Evolutionary conservation across 92 coral and sea anemone genomes (phyloP).

Genomic region (Ricordea florida): DNA sequence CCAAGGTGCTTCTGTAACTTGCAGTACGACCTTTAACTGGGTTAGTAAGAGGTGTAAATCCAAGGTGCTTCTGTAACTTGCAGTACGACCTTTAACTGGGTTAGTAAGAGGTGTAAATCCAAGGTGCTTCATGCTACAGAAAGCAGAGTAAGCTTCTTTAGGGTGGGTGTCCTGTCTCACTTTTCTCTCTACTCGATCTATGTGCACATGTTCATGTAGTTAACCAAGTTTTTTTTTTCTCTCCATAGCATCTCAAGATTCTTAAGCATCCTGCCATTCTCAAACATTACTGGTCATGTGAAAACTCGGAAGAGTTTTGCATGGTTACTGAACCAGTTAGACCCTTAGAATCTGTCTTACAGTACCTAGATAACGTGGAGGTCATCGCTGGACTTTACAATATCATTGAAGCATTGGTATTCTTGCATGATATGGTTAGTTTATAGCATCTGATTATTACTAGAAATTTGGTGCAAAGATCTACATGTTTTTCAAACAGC

Average conservation of each 20-base stretch:
- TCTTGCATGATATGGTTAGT: conserved; percentile 85
- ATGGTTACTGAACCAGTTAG: conserved; percentile 94
- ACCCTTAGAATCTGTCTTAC: conserved; percentile 74
- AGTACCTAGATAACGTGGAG: conserved; percentile 67
- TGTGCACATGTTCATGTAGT: background rate
- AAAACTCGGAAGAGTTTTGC: conserved; percentile 76
- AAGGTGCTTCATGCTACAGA: background rate
- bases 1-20: too few species aligned
- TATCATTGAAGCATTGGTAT: conserved; percentile 81
- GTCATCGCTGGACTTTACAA: conserved; percentile 87
- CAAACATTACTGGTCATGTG: conserved; percentile 77
- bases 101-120: background rate
- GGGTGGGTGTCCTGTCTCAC: too few species aligned
- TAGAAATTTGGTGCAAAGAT: background rate
- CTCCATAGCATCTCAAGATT: conserved; percentile 68
- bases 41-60: too few species aligned
- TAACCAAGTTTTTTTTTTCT: background rate
- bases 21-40: background rate
- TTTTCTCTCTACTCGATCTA: background rate
- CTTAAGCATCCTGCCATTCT: conserved; percentile 91
- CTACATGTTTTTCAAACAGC: background rate
- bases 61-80: background rate
- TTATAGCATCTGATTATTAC: background rate
- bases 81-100: background rate
- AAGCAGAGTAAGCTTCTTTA: background rate